Conservation (phyloP, 1,140 invertebrate genomes). For the Drosophila nigrodunni region DNA sequence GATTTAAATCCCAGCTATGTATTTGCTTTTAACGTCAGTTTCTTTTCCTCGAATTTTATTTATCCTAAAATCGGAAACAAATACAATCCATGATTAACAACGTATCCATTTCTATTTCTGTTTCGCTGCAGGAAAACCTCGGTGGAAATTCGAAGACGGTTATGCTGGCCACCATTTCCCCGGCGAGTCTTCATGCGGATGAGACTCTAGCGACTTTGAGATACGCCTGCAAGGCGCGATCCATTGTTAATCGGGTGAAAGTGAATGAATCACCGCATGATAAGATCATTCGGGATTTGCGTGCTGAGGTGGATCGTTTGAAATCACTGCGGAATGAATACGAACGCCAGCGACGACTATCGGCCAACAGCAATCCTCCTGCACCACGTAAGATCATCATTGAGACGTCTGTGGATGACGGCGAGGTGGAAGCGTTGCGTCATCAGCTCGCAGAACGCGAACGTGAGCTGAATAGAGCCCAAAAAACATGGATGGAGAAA, state of each 20-base stretch:
- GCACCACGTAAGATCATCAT: conserved; percentile 76
- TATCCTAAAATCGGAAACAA: background rate
- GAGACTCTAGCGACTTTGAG: conserved; percentile 94
- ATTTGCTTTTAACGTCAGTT: background rate
- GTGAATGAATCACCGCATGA: conserved; percentile 96
- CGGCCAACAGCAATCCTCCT: conserved; percentile 68
- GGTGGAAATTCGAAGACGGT: conserved; percentile 97
- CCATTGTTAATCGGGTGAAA: conserved; percentile 97
- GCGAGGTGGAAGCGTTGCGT: conserved; percentile 85
- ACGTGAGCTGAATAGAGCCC: conserved; percentile 86
- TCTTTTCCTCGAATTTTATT: background rate
- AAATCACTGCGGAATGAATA: conserved; percentile 86
- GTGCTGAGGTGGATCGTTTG: conserved; percentile 91
- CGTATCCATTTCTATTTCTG: conserved; percentile 9
- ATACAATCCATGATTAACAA: conserved; percentile 12
- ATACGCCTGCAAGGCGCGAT: conserved; percentile 94
- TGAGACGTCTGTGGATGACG: conserved; percentile 83
- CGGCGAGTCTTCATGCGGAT: conserved; percentile 91
- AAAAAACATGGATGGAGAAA: conserved; percentile 87
- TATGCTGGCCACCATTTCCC: conserved; percentile 93
- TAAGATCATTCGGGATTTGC: conserved; percentile 92
- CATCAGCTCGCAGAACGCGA: conserved; percentile 88
- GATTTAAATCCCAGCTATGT: too few relatives aligned
- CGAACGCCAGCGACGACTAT: conserved; percentile 84
- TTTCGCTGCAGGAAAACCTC: conserved; percentile 89